These are phyloP conservation scores for Furnarius figulus DNA, from an alignment of 2,113 vertebrate genomes.

Conservation along the genomic window DNA sequence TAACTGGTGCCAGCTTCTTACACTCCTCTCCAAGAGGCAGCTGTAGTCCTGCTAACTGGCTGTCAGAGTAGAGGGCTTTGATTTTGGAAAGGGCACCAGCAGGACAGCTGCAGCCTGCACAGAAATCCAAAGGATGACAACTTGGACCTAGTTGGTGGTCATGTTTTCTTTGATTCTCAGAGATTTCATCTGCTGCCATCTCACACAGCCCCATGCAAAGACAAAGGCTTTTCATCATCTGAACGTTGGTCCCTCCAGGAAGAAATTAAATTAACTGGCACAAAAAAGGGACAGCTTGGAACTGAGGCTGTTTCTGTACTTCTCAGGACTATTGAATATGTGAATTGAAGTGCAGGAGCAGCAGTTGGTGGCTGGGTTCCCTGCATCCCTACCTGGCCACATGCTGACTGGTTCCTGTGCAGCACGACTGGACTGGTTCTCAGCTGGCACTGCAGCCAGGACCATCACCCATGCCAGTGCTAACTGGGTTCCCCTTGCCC, in stretches of 20 bases:
- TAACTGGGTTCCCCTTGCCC: neutral
- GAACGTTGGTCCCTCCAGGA: slow-evolving; percentile 61
- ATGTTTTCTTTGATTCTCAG: slow-evolving; percentile 69
- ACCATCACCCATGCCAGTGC: neutral
- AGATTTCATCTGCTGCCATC: slow-evolving; percentile 65
- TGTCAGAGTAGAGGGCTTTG: slow-evolving; percentile 56
- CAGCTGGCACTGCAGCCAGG: neutral
- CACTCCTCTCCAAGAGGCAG: slow-evolving; percentile 54
- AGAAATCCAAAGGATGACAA: slow-evolving; percentile 59
- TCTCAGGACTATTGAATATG: slow-evolving; percentile 30
- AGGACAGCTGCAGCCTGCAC: slow-evolving; percentile 59
- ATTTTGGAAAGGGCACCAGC: slow-evolving; percentile 68
- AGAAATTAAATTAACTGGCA: slow-evolving; percentile 67
- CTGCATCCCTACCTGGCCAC: neutral
- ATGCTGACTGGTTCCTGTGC: neutral
- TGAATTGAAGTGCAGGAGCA: slow-evolving; percentile 35
- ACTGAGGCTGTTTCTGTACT: slow-evolving; percentile 44
- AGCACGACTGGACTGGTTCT: neutral
- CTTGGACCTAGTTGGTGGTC: slow-evolving; percentile 63
- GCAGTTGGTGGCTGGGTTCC: slow-evolving; percentile 12
- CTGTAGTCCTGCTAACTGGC: slow-evolving; percentile 49
- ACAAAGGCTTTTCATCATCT: slow-evolving; percentile 73
- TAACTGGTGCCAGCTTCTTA: slow-evolving; percentile 25
- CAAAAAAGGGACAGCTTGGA: slow-evolving; percentile 56
- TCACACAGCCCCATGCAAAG: slow-evolving; percentile 64